phyloP scores from a whole-genome alignment of 1,140 invertebrate species.

The Diorhabda carinulata region DNA sequence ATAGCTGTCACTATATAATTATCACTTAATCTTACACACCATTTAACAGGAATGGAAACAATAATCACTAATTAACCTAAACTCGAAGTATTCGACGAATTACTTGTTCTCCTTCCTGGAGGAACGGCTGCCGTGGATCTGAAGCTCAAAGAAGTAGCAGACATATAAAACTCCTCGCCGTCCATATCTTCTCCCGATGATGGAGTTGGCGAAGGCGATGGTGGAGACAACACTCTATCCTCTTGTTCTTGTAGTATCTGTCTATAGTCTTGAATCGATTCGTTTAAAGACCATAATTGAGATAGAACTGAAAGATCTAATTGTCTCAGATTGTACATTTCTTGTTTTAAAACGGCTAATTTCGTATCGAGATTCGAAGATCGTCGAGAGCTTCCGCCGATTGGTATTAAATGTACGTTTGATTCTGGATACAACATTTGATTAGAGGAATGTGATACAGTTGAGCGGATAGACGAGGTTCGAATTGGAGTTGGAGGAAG shows the following conservation, averaged over 20 bases:
- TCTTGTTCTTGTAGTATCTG: constrained; percentile 65
- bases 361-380: constrained; percentile 10
- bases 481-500: constrained; percentile 1
- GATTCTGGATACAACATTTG: neutral
- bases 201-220: constrained; percentile 58
- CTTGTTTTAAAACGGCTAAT: constrained; percentile 9
- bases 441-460: neutral
- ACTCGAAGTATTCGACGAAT: constrained; percentile 17
- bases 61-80: constrained; percentile 5
- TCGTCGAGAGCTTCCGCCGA: neutral
- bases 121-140: neutral
- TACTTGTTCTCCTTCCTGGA: constrained; percentile 4
- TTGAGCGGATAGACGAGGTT: neutral
- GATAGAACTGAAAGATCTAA: constrained; percentile 79
- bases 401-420: neutral
- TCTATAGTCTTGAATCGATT: constrained; percentile 83
- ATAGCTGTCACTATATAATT: too few species aligned
- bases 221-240: constrained; percentile 53
- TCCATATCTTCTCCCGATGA: constrained; percentile 59
- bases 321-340: constrained; percentile 68
- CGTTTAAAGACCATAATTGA: constrained; percentile 82
- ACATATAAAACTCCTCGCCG: constrained; percentile 44
- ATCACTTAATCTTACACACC: too few species aligned
- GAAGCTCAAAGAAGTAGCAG: constrained; percentile 29
- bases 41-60: neutral